These are phyloP conservation scores for Eristalis tenax DNA, from an alignment of 2,888 invertebrate species.

Conservation along the genomic window DNA sequence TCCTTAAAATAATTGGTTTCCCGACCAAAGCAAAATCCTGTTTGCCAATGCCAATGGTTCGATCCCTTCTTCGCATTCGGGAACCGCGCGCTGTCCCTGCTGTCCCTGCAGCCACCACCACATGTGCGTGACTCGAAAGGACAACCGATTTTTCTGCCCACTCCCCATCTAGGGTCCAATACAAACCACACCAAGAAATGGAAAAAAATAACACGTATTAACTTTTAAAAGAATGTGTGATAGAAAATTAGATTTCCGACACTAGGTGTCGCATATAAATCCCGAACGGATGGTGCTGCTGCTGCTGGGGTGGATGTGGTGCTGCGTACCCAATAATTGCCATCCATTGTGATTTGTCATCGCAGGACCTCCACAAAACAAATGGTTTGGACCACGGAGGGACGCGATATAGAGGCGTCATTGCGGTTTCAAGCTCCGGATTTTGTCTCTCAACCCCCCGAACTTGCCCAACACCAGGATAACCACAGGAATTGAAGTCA, in stretches of 20 bases:
- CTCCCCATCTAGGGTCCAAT: background rate
- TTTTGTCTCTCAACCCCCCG: background rate
- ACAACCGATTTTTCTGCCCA: constrained; percentile 46
- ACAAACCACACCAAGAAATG: constrained; percentile 33
- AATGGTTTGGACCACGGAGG: constrained; percentile 53
- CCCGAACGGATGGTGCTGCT: constrained; percentile 8
- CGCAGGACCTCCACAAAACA: constrained; percentile 60
- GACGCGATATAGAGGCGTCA: constrained; percentile 7
- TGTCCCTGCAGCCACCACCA: background rate
- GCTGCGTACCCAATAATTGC: constrained; percentile 68
- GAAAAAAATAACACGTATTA: constrained; percentile 68
- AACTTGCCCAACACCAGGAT: background rate
- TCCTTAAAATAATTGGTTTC: constrained; percentile 70
- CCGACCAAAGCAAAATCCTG: constrained; percentile 44
- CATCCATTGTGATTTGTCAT: constrained; percentile 71
- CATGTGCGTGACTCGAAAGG: constrained; percentile 67
- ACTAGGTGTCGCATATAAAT: constrained; percentile 71
- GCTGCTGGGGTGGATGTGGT: background rate
- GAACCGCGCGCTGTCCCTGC: background rate
- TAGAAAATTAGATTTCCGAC: constrained; percentile 72
- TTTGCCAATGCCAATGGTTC: constrained; percentile 24
- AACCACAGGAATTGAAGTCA: constrained; percentile 42
- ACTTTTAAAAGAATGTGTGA: constrained; percentile 71
- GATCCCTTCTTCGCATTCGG: constrained; percentile 35
- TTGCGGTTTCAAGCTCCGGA: constrained; percentile 32